Percentiles rank a stretch among this genome's conserved stretches.
These are phyloP conservation scores for Lottia gigantea DNA, from an alignment of 2,888 invertebrate species.

Conservation along the genomic window DNA sequence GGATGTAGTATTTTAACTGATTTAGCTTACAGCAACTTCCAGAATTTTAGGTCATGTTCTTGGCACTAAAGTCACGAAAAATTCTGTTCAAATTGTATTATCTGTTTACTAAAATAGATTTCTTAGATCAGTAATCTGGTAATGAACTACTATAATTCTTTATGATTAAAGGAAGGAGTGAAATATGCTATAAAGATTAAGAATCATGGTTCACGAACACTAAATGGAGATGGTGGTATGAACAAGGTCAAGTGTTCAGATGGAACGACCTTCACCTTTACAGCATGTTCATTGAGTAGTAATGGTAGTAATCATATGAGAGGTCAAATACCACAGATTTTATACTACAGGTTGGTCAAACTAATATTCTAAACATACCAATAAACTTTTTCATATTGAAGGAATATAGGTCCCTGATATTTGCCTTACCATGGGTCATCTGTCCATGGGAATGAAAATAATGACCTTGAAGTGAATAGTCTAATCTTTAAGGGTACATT, in stretches of 20 bases:
- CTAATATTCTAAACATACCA: too few relatives aligned
- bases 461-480: background rate
- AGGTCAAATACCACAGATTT: slow-evolving; percentile 92
- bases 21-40: too few relatives aligned
- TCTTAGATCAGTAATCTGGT: too few relatives aligned
- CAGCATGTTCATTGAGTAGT: slow-evolving; percentile 90
- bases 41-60: too few relatives aligned
- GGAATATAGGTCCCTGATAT: too few relatives aligned
- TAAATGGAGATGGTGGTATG: slow-evolving; percentile 93
- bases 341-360: slow-evolving; percentile 81
- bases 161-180: slow-evolving; percentile 77
- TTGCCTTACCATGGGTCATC: too few relatives aligned
- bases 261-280: slow-evolving; percentile 89
- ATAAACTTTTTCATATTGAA: too few relatives aligned
- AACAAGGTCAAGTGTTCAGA: slow-evolving; percentile 91
- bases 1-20: too few relatives aligned
- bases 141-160: too few relatives aligned
- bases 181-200: slow-evolving; percentile 90
- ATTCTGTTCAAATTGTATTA: too few relatives aligned
- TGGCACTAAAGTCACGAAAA: too few relatives aligned
- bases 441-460: background rate
- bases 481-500: background rate
- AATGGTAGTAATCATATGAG: slow-evolving; percentile 96
- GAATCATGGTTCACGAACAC: slow-evolving; percentile 91
- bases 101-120: too few relatives aligned